A percentile compares a stretch with the other conserved stretches of the same genome.
These are phyloP conservation scores for Sphaerophoria taeniata DNA, from an alignment of 2,888 invertebrate species.

Conservation along the genomic window DNA sequence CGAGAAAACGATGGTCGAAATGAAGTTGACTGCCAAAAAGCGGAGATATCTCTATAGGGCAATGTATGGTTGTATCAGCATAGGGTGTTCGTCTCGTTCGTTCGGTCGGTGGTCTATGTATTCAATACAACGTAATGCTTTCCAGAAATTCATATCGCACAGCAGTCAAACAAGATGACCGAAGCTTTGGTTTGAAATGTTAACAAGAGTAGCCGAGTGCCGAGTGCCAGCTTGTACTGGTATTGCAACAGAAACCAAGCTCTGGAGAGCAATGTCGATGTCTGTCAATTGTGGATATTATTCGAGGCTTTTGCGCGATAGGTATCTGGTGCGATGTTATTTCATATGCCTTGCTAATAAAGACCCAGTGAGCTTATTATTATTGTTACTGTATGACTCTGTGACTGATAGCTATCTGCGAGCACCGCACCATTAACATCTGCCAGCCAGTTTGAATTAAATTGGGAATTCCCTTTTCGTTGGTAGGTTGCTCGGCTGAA, in stretches of 20 bases:
- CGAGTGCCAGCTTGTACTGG: too few relatives aligned
- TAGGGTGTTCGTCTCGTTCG: constrained; percentile 11
- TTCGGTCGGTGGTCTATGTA: constrained; percentile 1
- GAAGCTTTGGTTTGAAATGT: constrained; percentile 39
- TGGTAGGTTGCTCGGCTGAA: background rate
- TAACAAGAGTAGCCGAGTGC: constrained; percentile 32
- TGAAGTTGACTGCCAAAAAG: background rate
- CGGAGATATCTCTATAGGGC: constrained; percentile 7
- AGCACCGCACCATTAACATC: background rate
- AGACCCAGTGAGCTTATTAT: background rate
- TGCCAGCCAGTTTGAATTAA: background rate
- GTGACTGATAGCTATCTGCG: constrained; percentile 25
- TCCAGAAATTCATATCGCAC: background rate
- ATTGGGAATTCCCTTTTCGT: constrained; percentile 17
- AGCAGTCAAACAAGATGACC: constrained; percentile 10
- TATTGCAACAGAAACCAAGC: background rate
- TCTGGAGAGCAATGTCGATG: constrained; percentile 19
- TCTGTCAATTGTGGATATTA: constrained; percentile 29
- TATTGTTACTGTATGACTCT: constrained; percentile 1
- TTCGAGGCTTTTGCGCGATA: constrained; percentile 21
- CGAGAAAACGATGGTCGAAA: constrained; percentile 1
- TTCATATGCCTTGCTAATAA: background rate
- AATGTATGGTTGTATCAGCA: background rate
- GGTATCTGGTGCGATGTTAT: constrained; percentile 6
- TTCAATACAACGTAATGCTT: constrained; percentile 5